Conservation (phyloP, 2,888 invertebrate genomes). For the Ephialtes manifestator region DNA sequence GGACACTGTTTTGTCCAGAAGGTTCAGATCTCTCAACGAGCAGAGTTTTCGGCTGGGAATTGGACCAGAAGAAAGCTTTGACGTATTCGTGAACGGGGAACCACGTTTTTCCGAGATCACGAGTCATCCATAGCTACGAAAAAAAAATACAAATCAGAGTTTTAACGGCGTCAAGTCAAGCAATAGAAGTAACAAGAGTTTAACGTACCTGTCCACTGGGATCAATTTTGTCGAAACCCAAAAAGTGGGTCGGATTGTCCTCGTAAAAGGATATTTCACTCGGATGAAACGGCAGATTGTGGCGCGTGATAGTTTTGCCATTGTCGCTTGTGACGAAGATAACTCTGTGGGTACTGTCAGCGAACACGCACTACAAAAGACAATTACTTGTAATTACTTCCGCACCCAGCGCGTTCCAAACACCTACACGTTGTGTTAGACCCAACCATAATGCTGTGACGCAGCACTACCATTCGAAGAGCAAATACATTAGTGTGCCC, state of each 20-base stretch:
- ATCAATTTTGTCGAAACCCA: constrained; percentile 92
- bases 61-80: constrained; percentile 92
- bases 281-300: constrained; percentile 91
- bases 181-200: constrained; percentile 15
- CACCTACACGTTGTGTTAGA: constrained; percentile 31
- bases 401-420: constrained; percentile 15
- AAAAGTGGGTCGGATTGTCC: constrained; percentile 89
- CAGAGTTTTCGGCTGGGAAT: constrained; percentile 86
- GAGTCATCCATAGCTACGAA: constrained; percentile 91
- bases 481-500: neutral
- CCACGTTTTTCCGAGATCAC: constrained; percentile 92
- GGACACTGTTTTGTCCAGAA: constrained; percentile 87
- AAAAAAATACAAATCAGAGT: neutral
- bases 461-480: constrained; percentile 1
- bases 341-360: constrained; percentile 92
- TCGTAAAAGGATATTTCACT: constrained; percentile 93
- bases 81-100: constrained; percentile 90
- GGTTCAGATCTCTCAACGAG: constrained; percentile 91
- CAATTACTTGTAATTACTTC: constrained; percentile 48
- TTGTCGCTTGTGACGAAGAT: constrained; percentile 93
- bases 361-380: constrained; percentile 92
- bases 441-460: neutral
- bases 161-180: constrained; percentile 1
- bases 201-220: constrained; percentile 88
- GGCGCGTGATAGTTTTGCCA: constrained; percentile 89